A percentile compares a stretch with the other conserved stretches of the same genome.
Evolutionary conservation across 2,113 vertebrate genomes (phyloP).

Genomic region (Recurvirostra avosetta): DNA sequence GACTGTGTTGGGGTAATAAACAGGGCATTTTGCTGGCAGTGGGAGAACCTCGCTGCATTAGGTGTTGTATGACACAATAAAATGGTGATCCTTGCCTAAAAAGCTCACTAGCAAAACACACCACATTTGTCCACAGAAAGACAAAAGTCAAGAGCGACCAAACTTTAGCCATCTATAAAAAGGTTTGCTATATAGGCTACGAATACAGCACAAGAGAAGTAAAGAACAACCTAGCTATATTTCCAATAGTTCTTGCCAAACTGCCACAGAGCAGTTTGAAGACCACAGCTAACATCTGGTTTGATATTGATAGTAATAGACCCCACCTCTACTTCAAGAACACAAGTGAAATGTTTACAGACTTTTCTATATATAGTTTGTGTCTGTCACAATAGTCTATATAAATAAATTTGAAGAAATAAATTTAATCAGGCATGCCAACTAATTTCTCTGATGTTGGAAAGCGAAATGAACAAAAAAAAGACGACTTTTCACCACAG

Average conservation of each 20-base stretch:
- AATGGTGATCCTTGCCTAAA: not conserved
- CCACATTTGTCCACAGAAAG: not conserved
- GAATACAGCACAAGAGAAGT: not conserved
- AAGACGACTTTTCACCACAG: not conserved
- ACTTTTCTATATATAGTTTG: not conserved
- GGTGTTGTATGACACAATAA: not conserved
- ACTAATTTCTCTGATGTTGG: not conserved
- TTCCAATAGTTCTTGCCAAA: not conserved
- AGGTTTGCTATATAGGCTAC: not conserved
- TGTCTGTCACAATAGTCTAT: not conserved
- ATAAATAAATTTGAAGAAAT: conserved; percentile 7
- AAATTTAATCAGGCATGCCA: not conserved
- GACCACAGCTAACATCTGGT: not conserved
- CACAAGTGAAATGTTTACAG: not conserved
- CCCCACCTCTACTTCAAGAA: not conserved
- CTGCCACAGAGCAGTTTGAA: not conserved
- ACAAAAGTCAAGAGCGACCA: not conserved
- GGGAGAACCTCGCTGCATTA: not conserved
- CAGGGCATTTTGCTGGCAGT: not conserved
- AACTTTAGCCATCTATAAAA: not conserved
- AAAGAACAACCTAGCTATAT: not conserved
- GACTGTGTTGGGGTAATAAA: not conserved
- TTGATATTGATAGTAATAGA: not conserved
- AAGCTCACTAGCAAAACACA: not conserved
- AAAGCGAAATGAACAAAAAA: not conserved